Base-by-base conservation (phyloP, 2,797 vertebrate species). In the Intellagama lesueurii region DNA sequence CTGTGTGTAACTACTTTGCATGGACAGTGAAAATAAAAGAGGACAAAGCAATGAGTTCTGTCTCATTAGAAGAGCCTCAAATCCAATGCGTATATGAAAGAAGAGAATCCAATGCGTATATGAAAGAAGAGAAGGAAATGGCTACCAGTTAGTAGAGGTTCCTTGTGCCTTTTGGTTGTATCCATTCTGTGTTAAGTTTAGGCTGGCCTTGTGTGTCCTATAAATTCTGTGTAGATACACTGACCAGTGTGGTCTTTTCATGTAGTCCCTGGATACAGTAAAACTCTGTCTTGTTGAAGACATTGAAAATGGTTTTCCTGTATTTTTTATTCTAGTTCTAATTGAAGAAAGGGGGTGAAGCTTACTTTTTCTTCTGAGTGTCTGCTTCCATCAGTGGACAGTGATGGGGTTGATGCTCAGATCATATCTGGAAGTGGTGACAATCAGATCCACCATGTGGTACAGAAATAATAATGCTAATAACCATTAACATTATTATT, bases 141-240 rank as follows among this genome's bases (percentile, higher is more conserved):
- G 8, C 7, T 22, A 72, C 17, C 70, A 30, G 56, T 35, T 83
- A 56, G 4, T 76, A 44, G 12, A n/a, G 64, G 72, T 1, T 82
- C 5, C 26, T 86, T 87, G 32, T 85, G 24, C 68, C 49, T 78
- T 47, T n/a, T 7, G 56, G 30, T 1, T n/a, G 8, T 19, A 19
- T 47, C 93, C 88, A 64, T 0, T 0, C 17, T 0, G 0, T 3
- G 40, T 66, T 26, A 44, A 40, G 14, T 30, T 60, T 47, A 89
- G 66, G 22, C 30, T 64, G 1, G 11, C 19, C 24, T 49, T 81
- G 8, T 81, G 28, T 44, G 47, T 60, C 26, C 16, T 72, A 7
- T 44, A 72, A 73, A 73, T 60, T 14, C 24, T 40, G 1, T 81
- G 5, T 28, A 60, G 24, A 40, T 11, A 8, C 4, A 35, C 26